Evolutionary conservation across 2,797 vertebrate genomes (phyloP), one percentile per base, ranked within the genome.

Genomic region (Pachyuromys duprasi): DNA sequence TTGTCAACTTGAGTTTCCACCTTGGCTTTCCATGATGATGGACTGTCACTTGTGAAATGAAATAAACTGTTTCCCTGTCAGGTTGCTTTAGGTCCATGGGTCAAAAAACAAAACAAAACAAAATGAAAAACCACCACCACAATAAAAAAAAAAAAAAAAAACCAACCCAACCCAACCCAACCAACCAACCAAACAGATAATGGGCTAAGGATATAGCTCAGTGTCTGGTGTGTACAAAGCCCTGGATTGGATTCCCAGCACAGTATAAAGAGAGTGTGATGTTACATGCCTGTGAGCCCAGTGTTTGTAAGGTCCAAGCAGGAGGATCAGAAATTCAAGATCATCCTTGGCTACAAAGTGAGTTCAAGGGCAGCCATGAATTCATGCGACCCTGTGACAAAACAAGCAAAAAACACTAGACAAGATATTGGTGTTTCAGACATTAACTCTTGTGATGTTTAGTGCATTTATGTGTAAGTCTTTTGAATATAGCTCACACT

Each of bases 401-500:
- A 57, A 57, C 55, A 57, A 57, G 17, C 15, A 45, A 33, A 70
- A n/a, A 15, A 18, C 12, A 22, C 31, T 24, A 87, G 28, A 33
- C 33, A 83, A 86, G 76, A n/a, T 76, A 11, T 60, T 93, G 53
- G 60, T 94, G 91, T 84, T 93, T 91, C 72, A 69, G 49, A 60
- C 24, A 62, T 67, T 75, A 63, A 39, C 14, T 60, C 55, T 78
- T 88, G 4, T 49, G 70, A 55, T 7, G 5, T 76, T 60, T 39
- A 8, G 28, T 87, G 92, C 49, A 72, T 62, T 72, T 84, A 62
- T 7, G 0, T 24, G 12, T 12, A 26, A 72, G 22, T 88, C 72
- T 91, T 91, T 80, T 26, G 39, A 36, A 72, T 72, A n/a, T 78
- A 80, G 65, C n/a, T 75, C 67, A 83, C 53, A 65, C 60, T 78